These are phyloP conservation scores for Sphaerophoria taeniata DNA, from an alignment of 2,888 invertebrate species.

Conservation along the genomic window DNA sequence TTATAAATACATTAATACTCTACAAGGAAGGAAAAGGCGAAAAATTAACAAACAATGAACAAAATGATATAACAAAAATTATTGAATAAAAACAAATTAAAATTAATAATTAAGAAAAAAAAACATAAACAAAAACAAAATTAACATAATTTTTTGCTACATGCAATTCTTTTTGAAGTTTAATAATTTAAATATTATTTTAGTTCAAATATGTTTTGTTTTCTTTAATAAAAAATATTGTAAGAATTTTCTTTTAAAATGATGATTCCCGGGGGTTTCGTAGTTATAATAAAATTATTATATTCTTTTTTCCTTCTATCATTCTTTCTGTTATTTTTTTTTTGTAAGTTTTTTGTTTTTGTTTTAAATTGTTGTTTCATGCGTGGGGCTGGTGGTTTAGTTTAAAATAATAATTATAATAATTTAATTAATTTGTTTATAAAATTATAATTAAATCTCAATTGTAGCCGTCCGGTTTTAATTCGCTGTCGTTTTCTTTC, in stretches of 20 bases:
- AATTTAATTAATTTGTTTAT: conserved; percentile 76
- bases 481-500: conserved; percentile 81
- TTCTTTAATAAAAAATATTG: conserved; percentile 22
- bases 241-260: conserved; percentile 47
- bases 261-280: conserved; percentile 44
- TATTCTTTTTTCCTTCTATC: conserved; percentile 13
- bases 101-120: conserved; percentile 53
- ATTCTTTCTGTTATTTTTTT: background rate
- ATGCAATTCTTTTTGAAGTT: conserved; percentile 20
- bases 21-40: conserved; percentile 19
- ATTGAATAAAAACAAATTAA: conserved; percentile 35
- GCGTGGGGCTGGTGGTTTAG: conserved; percentile 69
- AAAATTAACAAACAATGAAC: background rate
- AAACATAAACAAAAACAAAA: conserved; percentile 49
- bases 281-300: conserved; percentile 15
- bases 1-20: conserved; percentile 67
- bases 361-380: conserved; percentile 60
- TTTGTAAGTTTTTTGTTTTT: background rate
- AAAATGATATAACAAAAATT: conserved; percentile 29
- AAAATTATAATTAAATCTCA: conserved; percentile 82
- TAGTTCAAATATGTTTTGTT: conserved; percentile 48
- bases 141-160: conserved; percentile 64
- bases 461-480: conserved; percentile 80
- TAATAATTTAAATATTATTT: conserved; percentile 4
- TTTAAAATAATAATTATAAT: conserved; percentile 49